A percentile compares a stretch with the other conserved stretches of the same genome.
Conservation (phyloP, 2,797 vertebrate species). For the Poecilia wingei region DNA sequence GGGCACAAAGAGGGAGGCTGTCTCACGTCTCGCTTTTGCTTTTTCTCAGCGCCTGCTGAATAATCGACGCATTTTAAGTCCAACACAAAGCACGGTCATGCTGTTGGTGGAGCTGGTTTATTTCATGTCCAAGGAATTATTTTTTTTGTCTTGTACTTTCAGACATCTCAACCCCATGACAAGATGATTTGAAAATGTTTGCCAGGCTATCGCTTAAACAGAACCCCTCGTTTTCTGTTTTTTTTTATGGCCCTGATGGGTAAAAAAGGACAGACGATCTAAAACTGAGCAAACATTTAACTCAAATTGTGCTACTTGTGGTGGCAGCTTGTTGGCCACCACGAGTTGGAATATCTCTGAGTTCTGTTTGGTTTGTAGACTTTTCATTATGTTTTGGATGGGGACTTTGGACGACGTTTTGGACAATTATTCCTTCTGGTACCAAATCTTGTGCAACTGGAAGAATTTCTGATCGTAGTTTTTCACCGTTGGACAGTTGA, state of each 20-base stretch:
- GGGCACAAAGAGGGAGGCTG: conserved; percentile 44
- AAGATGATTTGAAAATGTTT: background rate
- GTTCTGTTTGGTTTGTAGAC: too few species aligned
- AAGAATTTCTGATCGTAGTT: too few species aligned
- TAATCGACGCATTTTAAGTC: conserved; percentile 1
- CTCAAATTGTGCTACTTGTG: background rate
- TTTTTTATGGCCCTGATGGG: background rate
- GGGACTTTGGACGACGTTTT: too few species aligned
- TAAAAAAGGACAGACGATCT: background rate
- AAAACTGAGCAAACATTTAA: background rate
- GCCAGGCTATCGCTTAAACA: background rate
- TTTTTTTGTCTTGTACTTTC: background rate
- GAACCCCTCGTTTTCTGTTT: background rate
- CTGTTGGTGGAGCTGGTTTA: background rate
- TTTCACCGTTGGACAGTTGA: too few species aligned
- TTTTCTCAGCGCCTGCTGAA: background rate
- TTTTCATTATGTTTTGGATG: too few species aligned
- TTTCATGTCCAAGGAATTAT: background rate
- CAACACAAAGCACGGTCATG: background rate
- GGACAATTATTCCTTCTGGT: too few species aligned
- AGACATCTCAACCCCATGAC: background rate
- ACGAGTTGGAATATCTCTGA: background rate
- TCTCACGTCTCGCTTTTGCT: conserved; percentile 21
- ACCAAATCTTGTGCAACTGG: too few species aligned
- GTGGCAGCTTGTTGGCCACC: background rate